Base-by-base conservation (phyloP, 1,140 invertebrate genomes). In the Lepidostoma basale region DNA sequence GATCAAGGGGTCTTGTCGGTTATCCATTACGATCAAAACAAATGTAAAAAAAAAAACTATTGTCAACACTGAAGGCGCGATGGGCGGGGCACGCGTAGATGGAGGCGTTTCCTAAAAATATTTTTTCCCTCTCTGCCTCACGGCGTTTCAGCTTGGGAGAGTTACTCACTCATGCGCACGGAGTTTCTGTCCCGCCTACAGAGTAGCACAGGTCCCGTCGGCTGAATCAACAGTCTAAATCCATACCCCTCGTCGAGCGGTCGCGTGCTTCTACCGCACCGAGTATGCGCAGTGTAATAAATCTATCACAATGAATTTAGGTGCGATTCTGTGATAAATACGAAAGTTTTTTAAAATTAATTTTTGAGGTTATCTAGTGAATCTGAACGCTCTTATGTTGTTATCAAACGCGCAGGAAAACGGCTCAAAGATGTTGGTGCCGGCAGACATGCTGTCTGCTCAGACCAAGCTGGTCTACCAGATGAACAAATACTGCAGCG, bases 401-500 rank as follows among this genome's bases (percentile, higher is more conserved):
- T 59, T 59, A 20, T 59, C 54, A 59, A 59, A 59, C 42, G 60
- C 18, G 2, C 36, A 47, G 28, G 44, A 65, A 54, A 52, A 22
- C 33, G 45, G 45, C 30, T 40, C 69, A 74, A 87, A 79, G 73
- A 92, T 93, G 91, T 85, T 94, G 77, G 92, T 94, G 74, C 92
- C 92, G 73, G 88, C 91, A 70, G 92, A 94, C 81, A 93, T 95
- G 92, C 87, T 94, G 84, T 89, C 90, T 70, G 90, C 91, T 56
- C 92, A 94, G 82, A 91, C 90, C 72, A 92, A 95, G 77, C 92
- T 96, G 81, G 88, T 96, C 74, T 97, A 95, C 82, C 95, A 97
- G 80, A 87, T 98, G 80, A 96, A 96, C 82, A 95, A 96, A 79
- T 98, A 94, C 81, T 96, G 94, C 82, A 92, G 91, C 60, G 95